phyloP scores from a whole-genome alignment of 2,797 vertebrate species.

The Arnoldichthys spilopterus region DNA sequence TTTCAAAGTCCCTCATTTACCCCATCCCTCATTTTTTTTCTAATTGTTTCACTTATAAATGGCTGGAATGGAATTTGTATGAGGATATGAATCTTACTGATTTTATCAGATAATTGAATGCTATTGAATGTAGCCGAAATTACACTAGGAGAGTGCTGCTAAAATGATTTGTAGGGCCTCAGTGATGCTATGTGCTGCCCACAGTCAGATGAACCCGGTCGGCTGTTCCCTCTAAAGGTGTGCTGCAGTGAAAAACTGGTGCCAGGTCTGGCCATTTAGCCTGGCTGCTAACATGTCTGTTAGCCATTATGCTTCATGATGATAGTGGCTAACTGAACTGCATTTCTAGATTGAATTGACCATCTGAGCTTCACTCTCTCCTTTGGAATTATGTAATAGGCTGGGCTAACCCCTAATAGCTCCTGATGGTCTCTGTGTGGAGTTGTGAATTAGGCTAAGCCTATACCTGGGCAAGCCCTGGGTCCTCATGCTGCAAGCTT shows the following conservation, averaged over 20 bases:
- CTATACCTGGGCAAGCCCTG: slow-evolving; percentile 31
- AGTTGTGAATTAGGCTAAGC: slow-evolving; percentile 15
- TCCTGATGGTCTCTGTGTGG: slow-evolving; percentile 9
- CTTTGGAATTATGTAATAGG: slow-evolving; percentile 23
- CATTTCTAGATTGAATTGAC: background rate
- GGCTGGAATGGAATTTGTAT: slow-evolving; percentile 24
- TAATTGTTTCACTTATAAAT: slow-evolving; percentile 36
- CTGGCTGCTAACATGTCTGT: slow-evolving; percentile 1
- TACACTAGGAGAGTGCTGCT: slow-evolving; percentile 24
- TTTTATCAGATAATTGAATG: slow-evolving; percentile 41
- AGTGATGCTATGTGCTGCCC: slow-evolving; percentile 16
- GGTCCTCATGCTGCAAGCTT: slow-evolving; percentile 21
- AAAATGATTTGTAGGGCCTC: slow-evolving; percentile 11
- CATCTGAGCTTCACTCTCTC: background rate
- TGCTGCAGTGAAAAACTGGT: slow-evolving; percentile 3
- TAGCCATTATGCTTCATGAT: background rate
- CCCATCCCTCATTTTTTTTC: slow-evolving; percentile 9
- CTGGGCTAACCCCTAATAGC: slow-evolving; percentile 19
- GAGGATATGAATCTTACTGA: slow-evolving; percentile 22
- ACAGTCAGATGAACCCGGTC: slow-evolving; percentile 7
- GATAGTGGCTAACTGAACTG: background rate
- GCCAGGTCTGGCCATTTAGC: background rate
- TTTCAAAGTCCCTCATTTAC: background rate
- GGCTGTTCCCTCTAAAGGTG: slow-evolving; percentile 15
- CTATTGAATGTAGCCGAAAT: slow-evolving; percentile 28